Evolutionary conservation across 2,113 vertebrate genomes (phyloP).

Genomic region (Crotalus tigris): DNA sequence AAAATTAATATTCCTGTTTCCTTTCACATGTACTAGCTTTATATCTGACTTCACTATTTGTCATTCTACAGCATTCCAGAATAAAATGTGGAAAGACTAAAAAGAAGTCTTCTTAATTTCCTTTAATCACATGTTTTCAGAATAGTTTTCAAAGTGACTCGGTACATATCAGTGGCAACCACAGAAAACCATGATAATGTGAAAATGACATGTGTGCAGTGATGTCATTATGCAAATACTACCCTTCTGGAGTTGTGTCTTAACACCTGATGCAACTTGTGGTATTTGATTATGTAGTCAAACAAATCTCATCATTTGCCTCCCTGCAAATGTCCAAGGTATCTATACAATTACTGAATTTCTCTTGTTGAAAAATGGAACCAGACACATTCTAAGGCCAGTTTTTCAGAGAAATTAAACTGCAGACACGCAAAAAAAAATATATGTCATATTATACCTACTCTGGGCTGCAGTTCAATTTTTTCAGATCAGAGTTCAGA

Average conservation of each 20-base stretch:
- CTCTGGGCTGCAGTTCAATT: slow-evolving; percentile 94
- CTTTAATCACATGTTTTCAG: neutral
- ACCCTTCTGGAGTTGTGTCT: neutral
- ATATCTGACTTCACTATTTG: neutral
- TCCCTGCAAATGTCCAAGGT: neutral
- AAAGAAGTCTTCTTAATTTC: neutral
- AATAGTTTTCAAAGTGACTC: neutral
- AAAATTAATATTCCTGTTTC: neutral
- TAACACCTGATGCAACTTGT: neutral
- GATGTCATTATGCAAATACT: neutral
- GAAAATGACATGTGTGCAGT: neutral
- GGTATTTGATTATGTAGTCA: neutral
- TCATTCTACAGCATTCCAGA: neutral
- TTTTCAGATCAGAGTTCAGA: slow-evolving; percentile 87
- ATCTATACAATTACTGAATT: neutral
- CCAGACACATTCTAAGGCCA: neutral
- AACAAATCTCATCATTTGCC: neutral
- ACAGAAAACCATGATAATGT: neutral
- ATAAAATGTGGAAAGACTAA: neutral
- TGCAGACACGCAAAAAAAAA: neutral
- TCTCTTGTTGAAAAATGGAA: neutral
- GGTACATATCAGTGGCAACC: neutral
- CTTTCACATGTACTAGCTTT: neutral
- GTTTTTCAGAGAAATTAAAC: neutral
- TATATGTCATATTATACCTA: slow-evolving; percentile 69